phyloP scores from a whole-genome alignment of 30 jellyfish, hydroid and myxozoan genomes.

The Hydra vulgaris region DNA sequence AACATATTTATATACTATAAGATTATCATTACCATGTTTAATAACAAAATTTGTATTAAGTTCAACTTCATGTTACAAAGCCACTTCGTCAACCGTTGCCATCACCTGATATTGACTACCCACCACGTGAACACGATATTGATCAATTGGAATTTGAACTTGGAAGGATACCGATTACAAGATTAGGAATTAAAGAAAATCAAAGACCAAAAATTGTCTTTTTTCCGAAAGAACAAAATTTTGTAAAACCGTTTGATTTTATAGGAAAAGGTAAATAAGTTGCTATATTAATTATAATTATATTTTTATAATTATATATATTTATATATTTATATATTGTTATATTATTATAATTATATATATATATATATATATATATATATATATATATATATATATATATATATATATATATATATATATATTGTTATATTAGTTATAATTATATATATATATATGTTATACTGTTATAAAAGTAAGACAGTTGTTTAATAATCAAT shows the following conservation, averaged over 20 bases:
- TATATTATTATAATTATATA: no score
- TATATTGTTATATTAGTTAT: no score
- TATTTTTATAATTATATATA: no score
- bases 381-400: no score
- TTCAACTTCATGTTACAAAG: constrained; percentile 13
- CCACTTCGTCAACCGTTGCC: constrained; percentile 37
- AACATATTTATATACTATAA: no score
- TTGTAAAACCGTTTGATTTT: constrained; percentile 6
- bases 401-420: no score
- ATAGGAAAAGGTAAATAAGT: constrained; percentile 13
- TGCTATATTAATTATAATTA: background rate
- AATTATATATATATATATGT: no score
- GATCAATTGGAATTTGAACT: constrained; percentile 58
- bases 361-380: no score
- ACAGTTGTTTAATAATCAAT: no score
- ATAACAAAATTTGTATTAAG: background rate
- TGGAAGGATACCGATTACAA: constrained; percentile 40
- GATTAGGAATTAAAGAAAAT: constrained; percentile 27
- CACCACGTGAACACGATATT: constrained; percentile 82
- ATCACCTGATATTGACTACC: constrained; percentile 49
- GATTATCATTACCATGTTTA: no score
- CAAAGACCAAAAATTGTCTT: constrained; percentile 26
- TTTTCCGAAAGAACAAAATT: constrained; percentile 11
- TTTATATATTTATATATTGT: no score
- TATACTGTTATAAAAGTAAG: no score